Conservation (phyloP, 2,113 vertebrate species). For the Corythornis cristatus region DNA sequence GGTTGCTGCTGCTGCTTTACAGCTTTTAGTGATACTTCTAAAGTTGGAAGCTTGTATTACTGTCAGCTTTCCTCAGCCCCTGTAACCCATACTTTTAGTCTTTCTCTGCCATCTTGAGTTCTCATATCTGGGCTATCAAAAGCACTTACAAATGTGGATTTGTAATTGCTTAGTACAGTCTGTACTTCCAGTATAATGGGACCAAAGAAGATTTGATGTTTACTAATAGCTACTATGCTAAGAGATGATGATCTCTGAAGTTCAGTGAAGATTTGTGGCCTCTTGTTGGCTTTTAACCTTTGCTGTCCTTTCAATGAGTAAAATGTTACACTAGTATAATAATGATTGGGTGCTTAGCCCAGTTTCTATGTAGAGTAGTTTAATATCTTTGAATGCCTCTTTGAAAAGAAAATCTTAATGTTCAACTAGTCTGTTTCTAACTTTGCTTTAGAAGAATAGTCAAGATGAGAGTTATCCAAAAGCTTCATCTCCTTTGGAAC, state of each 20-base stretch:
- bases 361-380: background rate
- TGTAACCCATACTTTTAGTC: background rate
- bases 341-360: background rate
- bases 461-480: slow-evolving; percentile 67
- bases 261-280: slow-evolving; percentile 30
- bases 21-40: slow-evolving; percentile 25
- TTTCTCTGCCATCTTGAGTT: background rate
- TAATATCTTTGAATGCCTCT: slow-evolving; percentile 17
- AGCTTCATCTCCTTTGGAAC: slow-evolving; percentile 74
- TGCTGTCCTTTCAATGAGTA: slow-evolving; percentile 1
- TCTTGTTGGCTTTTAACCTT: slow-evolving; percentile 37
- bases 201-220: background rate
- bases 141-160: background rate
- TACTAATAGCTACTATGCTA: slow-evolving; percentile 19
- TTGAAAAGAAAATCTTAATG: background rate
- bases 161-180: slow-evolving; percentile 11
- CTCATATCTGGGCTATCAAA: background rate
- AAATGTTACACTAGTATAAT: background rate
- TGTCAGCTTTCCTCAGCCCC: slow-evolving; percentile 11
- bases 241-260: background rate
- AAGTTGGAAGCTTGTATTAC: slow-evolving; percentile 3
- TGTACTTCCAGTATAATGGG: background rate
- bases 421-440: slow-evolving; percentile 43
- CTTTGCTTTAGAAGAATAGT: slow-evolving; percentile 70
- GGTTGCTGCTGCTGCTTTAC: slow-evolving; percentile 58